Percentiles rank a stretch among this genome's conserved stretches.
phyloP scores from a whole-genome alignment of 2,113 vertebrate genomes.

The Oxyura jamaicensis region DNA sequence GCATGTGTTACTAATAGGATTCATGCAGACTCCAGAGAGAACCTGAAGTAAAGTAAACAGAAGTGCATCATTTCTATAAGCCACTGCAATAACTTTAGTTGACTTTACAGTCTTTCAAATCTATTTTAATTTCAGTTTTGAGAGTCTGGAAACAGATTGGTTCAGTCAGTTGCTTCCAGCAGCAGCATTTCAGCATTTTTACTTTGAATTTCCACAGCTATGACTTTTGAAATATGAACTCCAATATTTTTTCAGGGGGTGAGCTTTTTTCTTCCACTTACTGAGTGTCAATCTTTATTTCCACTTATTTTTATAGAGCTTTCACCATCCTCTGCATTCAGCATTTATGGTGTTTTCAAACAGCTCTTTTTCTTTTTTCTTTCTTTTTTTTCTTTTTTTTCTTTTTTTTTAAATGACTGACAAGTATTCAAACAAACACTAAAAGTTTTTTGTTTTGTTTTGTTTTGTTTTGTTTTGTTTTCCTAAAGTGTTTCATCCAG shows the following conservation, averaged over 20 bases:
- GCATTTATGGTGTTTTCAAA: not conserved
- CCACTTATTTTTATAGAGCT: not conserved
- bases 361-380: not conserved
- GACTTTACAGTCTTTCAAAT: conserved; percentile 10
- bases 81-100: conserved; percentile 32
- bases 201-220: not conserved
- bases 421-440: not conserved
- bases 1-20: not conserved
- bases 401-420: not conserved
- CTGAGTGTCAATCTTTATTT: not conserved
- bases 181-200: conserved; percentile 14
- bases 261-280: not conserved
- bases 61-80: conserved; percentile 19
- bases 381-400: no score
- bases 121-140: conserved; percentile 41
- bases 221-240: not conserved
- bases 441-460: not conserved
- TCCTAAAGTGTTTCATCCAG: not conserved
- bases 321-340: not conserved
- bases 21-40: not conserved
- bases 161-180: not conserved
- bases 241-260: not conserved
- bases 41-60: not conserved
- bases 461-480: no score
- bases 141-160: conserved; percentile 1